Base-by-base conservation (phyloP, 2,113 vertebrate species). In the Romanogobio albipinnatus region DNA sequence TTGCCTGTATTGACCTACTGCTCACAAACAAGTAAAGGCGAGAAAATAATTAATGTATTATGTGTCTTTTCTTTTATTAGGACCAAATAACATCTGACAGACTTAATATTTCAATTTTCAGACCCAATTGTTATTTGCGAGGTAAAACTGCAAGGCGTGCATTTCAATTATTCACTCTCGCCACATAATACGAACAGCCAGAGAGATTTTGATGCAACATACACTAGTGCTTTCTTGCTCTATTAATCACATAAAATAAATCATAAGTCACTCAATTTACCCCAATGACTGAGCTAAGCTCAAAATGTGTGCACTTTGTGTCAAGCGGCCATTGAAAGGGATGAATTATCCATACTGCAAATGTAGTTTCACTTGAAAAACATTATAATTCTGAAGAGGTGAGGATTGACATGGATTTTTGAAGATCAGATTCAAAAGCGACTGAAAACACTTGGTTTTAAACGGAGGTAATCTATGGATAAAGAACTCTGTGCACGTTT, bases 81-180 rank as follows among this genome's bases (percentile, higher is more conserved):
- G 53, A 71, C 51, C 13, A 29, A 82, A 45, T 49, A 82, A 82
- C 19, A 7, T 81, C 49, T 71, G 58, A 33, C 62, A 64, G 13
- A 22, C 49, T 70, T 61, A 81, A 19, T 19, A 70, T 39, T 70
- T 70, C 1, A 22, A 19, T 70, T 11, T 70, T 68, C 4, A 68
- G 33, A 39, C 17, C 66, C 66, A 39, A 59, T 49, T 76, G 47
- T 70, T 59, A 47, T 81, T 76, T 49, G 56, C 24, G 58, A 47
- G 36, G 36, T 70, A 70, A 43, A 86, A 76, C 70, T 76, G 56
- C 59, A 49, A 56, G 39, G 73, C 53, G 36, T 76, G 61, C 19
- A 9, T 82, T 82, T 71, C 71, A 82, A 39, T 53, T 70, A 77
- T 86, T 82, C 36, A 59, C 36, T 53, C 74, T 77, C 43, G 22